A percentile compares a stretch with the other conserved stretches of the same genome.
phyloP scores from a whole-genome alignment of 2,888 invertebrate genomes.

The Calliopum simillimum region DNA sequence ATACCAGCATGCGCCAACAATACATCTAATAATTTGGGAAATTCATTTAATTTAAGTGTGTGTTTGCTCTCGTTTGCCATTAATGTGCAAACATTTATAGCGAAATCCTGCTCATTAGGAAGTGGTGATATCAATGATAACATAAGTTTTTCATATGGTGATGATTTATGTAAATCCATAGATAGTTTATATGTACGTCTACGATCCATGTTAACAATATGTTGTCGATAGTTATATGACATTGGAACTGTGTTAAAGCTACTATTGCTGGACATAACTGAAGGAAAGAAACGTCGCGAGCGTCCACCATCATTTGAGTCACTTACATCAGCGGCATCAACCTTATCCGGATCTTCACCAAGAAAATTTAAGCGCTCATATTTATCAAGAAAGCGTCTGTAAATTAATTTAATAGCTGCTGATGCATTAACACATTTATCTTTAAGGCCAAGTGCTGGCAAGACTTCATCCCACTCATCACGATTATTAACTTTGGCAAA shows the following conservation, averaged over 20 bases:
- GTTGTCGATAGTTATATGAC: slow-evolving; percentile 83
- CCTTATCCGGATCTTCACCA: slow-evolving; percentile 87
- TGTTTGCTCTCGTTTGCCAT: slow-evolving; percentile 95
- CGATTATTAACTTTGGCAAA: slow-evolving; percentile 95
- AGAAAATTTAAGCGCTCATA: slow-evolving; percentile 92
- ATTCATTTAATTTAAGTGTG: slow-evolving; percentile 85
- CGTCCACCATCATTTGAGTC: slow-evolving; percentile 79
- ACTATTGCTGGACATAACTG: slow-evolving; percentile 68
- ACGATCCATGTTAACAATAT: slow-evolving; percentile 75
- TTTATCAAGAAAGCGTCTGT: slow-evolving; percentile 83
- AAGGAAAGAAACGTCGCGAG: slow-evolving; percentile 73
- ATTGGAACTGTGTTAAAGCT: slow-evolving; percentile 71
- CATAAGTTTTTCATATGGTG: slow-evolving; percentile 89
- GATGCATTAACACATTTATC: slow-evolving; percentile 90
- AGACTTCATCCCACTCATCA: slow-evolving; percentile 88
- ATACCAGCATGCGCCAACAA: slow-evolving; percentile 95
- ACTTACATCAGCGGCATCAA: slow-evolving; percentile 72
- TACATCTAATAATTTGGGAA: slow-evolving; percentile 88
- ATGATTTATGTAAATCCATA: slow-evolving; percentile 74
- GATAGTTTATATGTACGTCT: slow-evolving; percentile 77
- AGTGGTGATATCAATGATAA: slow-evolving; percentile 93
- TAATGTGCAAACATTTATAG: slow-evolving; percentile 95
- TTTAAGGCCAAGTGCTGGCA: slow-evolving; percentile 81
- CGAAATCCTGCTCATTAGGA: slow-evolving; percentile 98
- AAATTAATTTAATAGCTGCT: slow-evolving; percentile 85